These are phyloP conservation scores for Himalopsyche phryganea DNA, from an alignment of 1,140 invertebrate species.

Conservation along the genomic window DNA sequence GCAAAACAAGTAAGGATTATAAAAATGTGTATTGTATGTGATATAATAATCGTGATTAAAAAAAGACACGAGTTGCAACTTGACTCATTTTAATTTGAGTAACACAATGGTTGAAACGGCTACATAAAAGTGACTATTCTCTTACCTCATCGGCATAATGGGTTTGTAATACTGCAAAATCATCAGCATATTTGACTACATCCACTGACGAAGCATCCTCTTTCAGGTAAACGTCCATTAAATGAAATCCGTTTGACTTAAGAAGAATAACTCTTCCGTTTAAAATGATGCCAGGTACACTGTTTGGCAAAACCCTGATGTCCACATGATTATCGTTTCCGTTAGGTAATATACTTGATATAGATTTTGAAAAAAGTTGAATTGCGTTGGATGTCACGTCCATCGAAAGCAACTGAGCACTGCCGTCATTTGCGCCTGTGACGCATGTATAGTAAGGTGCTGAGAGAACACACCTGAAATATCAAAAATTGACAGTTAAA, in stretches of 20 bases:
- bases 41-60: too few species aligned
- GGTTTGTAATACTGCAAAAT: slow-evolving; percentile 40
- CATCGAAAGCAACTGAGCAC: slow-evolving; percentile 47
- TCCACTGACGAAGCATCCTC: slow-evolving; percentile 39
- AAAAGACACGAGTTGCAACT: too few species aligned
- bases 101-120: too few species aligned
- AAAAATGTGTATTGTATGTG: too few species aligned
- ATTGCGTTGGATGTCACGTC: slow-evolving; percentile 49
- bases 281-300: slow-evolving; percentile 38
- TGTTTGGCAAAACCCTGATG: slow-evolving; percentile 36
- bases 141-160: slow-evolving; percentile 37
- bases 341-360: slow-evolving; percentile 39
- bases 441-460: slow-evolving; percentile 64
- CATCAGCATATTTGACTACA: slow-evolving; percentile 39
- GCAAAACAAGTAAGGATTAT: too few species aligned
- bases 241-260: slow-evolving; percentile 41
- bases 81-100: too few species aligned
- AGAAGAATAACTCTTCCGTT: slow-evolving; percentile 45
- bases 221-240: slow-evolving; percentile 34
- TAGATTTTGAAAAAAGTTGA: slow-evolving; percentile 44
- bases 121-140: too few species aligned
- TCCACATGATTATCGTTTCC: slow-evolving; percentile 27
- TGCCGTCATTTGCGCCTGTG: slow-evolving; percentile 44
- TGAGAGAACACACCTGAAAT: slow-evolving; percentile 60
- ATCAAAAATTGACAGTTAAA: too few species aligned